Conservation (phyloP, 2,888 invertebrate species). For the Pimpla rufipes region DNA sequence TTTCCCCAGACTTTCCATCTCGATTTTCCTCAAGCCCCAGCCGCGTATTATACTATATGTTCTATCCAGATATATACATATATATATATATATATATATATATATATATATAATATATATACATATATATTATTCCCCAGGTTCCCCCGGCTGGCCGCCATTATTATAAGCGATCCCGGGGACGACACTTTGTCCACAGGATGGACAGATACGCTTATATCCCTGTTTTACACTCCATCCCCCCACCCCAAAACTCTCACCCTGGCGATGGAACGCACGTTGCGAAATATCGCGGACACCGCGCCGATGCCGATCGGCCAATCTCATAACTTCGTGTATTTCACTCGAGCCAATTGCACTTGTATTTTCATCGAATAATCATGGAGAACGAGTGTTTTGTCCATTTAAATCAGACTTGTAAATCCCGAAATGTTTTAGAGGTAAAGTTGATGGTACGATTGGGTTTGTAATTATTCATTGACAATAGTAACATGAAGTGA, state of each 20-base stretch:
- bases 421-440: no score
- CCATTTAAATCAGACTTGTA: no score
- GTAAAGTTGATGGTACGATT: no score
- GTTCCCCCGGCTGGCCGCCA: slow-evolving; percentile 8
- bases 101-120: not conserved
- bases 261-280: not conserved
- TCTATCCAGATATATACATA: not conserved
- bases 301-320: no score
- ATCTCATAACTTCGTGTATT: no score
- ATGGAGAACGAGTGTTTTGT: no score
- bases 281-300: no score
- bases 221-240: not conserved
- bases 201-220: not conserved
- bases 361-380: no score
- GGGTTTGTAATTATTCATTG: no score
- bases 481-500: no score
- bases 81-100: not conserved
- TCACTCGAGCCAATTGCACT: no score
- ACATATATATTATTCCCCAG: no score
- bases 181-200: slow-evolving; percentile 8
- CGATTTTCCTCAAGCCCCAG: slow-evolving; percentile 2
- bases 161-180: slow-evolving; percentile 24
- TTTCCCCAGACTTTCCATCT: slow-evolving; percentile 4
- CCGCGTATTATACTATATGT: not conserved
- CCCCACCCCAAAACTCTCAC: not conserved